Evolutionary conservation across 1,140 invertebrate species (phyloP).

Genomic region (Drosophila paulistorum): DNA sequence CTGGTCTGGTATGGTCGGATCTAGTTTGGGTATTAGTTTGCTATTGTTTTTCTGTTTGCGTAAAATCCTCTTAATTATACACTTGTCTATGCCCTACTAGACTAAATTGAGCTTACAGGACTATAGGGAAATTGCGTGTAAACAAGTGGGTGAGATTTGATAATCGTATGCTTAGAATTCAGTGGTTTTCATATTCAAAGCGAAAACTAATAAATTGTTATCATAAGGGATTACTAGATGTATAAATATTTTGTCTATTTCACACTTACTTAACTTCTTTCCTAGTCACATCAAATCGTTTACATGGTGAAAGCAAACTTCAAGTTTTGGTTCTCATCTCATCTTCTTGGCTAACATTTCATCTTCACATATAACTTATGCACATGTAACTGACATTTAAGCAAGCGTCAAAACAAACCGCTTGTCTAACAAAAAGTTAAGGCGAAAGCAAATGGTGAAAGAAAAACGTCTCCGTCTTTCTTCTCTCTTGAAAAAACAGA

Average conservation of each 20-base stretch:
- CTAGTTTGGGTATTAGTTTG: neutral
- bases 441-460: conserved; percentile 38
- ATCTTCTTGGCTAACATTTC: conserved; percentile 45
- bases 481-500: conserved; percentile 17
- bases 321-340: conserved; percentile 4
- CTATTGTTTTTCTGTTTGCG: conserved; percentile 37
- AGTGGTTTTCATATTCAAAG: too few species aligned
- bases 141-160: conserved; percentile 9
- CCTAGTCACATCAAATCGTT: neutral
- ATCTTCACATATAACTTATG: conserved; percentile 55
- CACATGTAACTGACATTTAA: conserved; percentile 70
- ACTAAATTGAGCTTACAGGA: conserved; percentile 54
- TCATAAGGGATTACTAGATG: neutral
- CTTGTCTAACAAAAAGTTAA: conserved; percentile 41
- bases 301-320: neutral
- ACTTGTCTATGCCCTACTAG: conserved; percentile 48
- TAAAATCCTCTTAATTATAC: conserved; percentile 62
- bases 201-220: too few species aligned
- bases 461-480: conserved; percentile 22
- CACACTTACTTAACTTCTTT: neutral
- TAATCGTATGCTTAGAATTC: neutral
- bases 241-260: neutral
- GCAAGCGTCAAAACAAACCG: conserved; percentile 56
- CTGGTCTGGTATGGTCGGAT: neutral
- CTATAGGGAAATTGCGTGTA: conserved; percentile 48